Evolutionary conservation across 2,888 invertebrate species (phyloP).

Genomic region (Malacosoma neustria): DNA sequence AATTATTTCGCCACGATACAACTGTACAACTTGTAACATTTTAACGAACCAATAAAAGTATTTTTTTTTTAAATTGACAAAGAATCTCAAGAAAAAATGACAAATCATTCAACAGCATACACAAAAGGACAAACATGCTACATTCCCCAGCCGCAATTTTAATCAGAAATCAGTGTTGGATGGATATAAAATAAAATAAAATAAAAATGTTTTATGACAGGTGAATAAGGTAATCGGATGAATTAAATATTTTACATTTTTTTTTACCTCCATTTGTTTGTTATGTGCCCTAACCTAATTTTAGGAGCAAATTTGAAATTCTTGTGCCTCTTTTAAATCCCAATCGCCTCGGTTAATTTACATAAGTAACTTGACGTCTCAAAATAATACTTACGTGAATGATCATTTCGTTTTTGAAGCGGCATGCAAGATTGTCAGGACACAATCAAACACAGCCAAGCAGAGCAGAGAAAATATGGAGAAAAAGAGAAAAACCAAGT

Average conservation of each 20-base stretch:
- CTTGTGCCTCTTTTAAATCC: no score
- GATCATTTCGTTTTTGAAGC: conserved; percentile 82
- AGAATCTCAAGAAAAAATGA: background rate
- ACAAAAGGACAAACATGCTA: conserved; percentile 49
- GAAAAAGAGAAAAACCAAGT: conserved; percentile 85
- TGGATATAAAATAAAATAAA: conserved; percentile 53
- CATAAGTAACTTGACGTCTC: conserved; percentile 57
- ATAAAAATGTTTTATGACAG: conserved; percentile 47
- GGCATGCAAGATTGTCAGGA: conserved; percentile 85
- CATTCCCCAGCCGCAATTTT: conserved; percentile 73
- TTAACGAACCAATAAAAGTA: no score
- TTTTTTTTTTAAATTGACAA: no score
- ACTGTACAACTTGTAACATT: no score
- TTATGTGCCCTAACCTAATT: background rate
- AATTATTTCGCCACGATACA: no score
- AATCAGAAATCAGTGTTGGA: conserved; percentile 61
- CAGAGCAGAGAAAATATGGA: conserved; percentile 88
- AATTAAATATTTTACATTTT: conserved; percentile 17
- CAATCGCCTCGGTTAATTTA: background rate
- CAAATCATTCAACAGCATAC: background rate
- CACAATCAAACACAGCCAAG: conserved; percentile 89
- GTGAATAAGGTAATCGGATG: conserved; percentile 56
- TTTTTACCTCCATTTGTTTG: conserved; percentile 11
- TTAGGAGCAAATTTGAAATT: no score
- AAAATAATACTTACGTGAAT: conserved; percentile 85